Evolutionary conservation across 2,888 invertebrate species (phyloP).

Genomic region (Pristionchus fissidentatus): DNA sequence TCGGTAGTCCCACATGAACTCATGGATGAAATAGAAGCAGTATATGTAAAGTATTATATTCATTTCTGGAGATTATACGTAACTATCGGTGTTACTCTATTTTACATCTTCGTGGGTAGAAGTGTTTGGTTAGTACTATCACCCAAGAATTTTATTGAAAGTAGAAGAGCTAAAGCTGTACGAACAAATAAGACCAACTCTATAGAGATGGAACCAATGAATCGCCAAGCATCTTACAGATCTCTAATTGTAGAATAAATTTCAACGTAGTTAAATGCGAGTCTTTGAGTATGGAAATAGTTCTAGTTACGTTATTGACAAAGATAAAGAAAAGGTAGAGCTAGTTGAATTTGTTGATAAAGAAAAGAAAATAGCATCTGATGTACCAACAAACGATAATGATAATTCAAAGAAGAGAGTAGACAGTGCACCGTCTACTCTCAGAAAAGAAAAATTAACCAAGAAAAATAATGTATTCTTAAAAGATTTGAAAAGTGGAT

Average conservation of each 20-base stretch:
- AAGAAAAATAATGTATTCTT: slow-evolving; percentile 45
- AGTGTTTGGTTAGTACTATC: slow-evolving; percentile 53
- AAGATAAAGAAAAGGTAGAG: slow-evolving; percentile 55
- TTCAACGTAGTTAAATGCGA: slow-evolving; percentile 44
- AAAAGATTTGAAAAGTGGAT: slow-evolving; percentile 49
- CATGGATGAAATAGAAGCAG: slow-evolving; percentile 36
- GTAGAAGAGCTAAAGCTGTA: slow-evolving; percentile 29
- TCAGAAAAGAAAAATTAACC: neutral
- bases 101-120: slow-evolving; percentile 56
- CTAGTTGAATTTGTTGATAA: slow-evolving; percentile 34
- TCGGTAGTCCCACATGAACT: slow-evolving; percentile 6
- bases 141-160: neutral
- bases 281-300: slow-evolving; percentile 47
- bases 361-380: slow-evolving; percentile 48
- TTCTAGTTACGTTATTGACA: slow-evolving; percentile 52
- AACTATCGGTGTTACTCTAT: slow-evolving; percentile 56
- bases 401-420: neutral
- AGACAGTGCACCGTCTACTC: too few species aligned
- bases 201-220: neutral
- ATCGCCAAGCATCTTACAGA: slow-evolving; percentile 18
- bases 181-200: neutral
- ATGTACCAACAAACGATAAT: neutral
- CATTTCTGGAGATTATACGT: slow-evolving; percentile 59
- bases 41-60: slow-evolving; percentile 53
- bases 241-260: slow-evolving; percentile 49